Percentiles rank a stretch among this genome's conserved stretches.
These are phyloP conservation scores for Celastrina argiolus DNA, from an alignment of 2,888 invertebrate genomes.

Conservation along the genomic window DNA sequence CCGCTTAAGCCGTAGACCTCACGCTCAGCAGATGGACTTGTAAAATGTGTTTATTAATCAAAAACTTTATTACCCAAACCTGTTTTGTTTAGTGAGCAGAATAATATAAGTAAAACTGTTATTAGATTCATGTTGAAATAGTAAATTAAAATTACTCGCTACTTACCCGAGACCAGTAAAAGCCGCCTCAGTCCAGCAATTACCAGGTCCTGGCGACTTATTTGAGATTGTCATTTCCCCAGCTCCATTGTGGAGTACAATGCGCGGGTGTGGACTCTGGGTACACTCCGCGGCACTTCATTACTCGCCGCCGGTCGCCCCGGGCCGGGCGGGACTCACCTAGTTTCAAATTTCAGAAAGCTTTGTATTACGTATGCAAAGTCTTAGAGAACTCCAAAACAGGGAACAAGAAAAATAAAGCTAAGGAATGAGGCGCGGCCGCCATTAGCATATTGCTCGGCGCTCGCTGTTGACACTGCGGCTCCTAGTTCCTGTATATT, in stretches of 20 bases:
- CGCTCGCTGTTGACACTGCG: not conserved
- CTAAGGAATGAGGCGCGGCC: not conserved
- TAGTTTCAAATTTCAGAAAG: conserved; percentile 9
- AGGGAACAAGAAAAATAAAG: not conserved
- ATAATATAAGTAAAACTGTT: too few relatives aligned
- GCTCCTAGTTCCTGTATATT: not conserved
- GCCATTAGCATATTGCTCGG: conserved; percentile 2
- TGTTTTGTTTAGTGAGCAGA: too few relatives aligned
- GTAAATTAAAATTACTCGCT: too few relatives aligned
- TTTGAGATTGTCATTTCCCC: too few relatives aligned
- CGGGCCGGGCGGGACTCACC: not conserved
- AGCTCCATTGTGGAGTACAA: not conserved
- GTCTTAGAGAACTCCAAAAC: not conserved
- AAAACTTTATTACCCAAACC: too few relatives aligned
- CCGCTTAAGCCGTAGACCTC: too few relatives aligned
- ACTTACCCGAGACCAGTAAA: too few relatives aligned
- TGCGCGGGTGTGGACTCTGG: not conserved
- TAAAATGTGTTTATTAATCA: too few relatives aligned
- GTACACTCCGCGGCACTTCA: not conserved
- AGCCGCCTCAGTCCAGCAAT: too few relatives aligned
- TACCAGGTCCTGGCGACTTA: too few relatives aligned
- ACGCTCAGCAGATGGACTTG: too few relatives aligned
- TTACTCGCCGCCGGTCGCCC: not conserved
- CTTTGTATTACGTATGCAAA: conserved; percentile 6
- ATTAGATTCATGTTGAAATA: too few relatives aligned